A percentile compares a stretch with the other conserved stretches of the same genome.
Conservation (phyloP, 2,888 invertebrate genomes). For the Aplocera efformata region DNA sequence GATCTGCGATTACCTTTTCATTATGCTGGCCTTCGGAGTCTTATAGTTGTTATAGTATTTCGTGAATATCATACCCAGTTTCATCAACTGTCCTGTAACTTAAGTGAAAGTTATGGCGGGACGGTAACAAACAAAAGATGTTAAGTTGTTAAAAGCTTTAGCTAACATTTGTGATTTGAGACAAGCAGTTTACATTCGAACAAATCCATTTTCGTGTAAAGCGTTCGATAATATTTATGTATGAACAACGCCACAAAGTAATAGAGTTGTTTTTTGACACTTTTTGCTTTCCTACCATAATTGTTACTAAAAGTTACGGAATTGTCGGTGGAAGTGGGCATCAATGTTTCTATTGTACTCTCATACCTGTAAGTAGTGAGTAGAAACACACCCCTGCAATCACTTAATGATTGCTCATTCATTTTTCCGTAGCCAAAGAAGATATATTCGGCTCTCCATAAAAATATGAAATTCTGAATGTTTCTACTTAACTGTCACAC, state of each 20-base stretch:
- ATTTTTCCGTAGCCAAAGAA: slow-evolving; percentile 71
- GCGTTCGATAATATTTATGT: too few species aligned
- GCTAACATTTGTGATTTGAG: too few species aligned
- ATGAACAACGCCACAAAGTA: too few species aligned
- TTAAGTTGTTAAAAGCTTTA: too few species aligned
- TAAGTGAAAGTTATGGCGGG: too few species aligned
- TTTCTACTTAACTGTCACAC: slow-evolving; percentile 74
- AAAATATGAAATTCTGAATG: slow-evolving; percentile 67
- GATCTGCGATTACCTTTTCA: slow-evolving; percentile 25
- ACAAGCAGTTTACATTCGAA: too few species aligned
- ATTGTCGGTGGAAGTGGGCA: not conserved
- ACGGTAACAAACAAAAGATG: too few species aligned
- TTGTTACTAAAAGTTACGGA: too few species aligned
- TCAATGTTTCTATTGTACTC: slow-evolving; percentile 26
- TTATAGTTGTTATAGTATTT: slow-evolving; percentile 26
- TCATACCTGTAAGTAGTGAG: slow-evolving; percentile 33
- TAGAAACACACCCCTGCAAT: slow-evolving; percentile 42
- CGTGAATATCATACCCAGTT: slow-evolving; percentile 12
- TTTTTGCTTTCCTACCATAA: too few species aligned
- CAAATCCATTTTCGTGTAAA: too few species aligned
- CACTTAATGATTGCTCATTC: slow-evolving; percentile 58
- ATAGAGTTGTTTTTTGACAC: too few species aligned
- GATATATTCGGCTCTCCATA: slow-evolving; percentile 65
- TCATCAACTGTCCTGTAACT: too few species aligned
- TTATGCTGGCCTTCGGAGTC: slow-evolving; percentile 25